Evolutionary conservation across 2,888 invertebrate genomes (phyloP).

Genomic region (Xestia ashworthii): DNA sequence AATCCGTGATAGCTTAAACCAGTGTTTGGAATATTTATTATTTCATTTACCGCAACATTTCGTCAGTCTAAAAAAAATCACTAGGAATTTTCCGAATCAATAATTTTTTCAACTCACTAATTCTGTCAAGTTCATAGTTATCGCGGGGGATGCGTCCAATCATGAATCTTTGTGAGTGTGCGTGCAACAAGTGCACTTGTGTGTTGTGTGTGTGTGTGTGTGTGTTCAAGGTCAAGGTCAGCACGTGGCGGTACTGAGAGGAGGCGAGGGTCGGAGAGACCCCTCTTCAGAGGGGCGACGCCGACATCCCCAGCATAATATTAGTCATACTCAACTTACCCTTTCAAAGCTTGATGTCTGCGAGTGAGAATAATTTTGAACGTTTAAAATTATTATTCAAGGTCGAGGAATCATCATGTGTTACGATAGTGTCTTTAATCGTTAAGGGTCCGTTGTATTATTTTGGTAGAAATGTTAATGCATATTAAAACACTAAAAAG

Average conservation of each 20-base stretch:
- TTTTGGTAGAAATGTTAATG: no score
- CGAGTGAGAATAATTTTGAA: conserved; percentile 8
- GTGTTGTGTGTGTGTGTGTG: conserved; percentile 61
- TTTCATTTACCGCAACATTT: neutral
- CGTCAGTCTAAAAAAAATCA: neutral
- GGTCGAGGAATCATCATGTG: neutral
- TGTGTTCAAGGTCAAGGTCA: conserved; percentile 83
- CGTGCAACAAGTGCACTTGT: conserved; percentile 65
- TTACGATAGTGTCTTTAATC: neutral
- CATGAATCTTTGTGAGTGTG: conserved; percentile 19
- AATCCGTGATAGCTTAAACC: no score
- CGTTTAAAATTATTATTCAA: conserved; percentile 10
- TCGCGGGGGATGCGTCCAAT: conserved; percentile 6
- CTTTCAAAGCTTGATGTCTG: conserved; percentile 28
- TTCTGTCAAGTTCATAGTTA: conserved; percentile 39
- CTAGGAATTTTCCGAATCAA: neutral
- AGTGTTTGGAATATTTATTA: neutral
- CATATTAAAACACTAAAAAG: neutral
- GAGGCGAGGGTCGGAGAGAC: conserved; percentile 51
- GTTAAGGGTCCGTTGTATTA: neutral
- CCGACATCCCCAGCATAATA: conserved; percentile 49
- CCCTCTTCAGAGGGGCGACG: conserved; percentile 36
- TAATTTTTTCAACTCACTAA: neutral
- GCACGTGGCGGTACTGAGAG: conserved; percentile 74
- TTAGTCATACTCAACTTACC: conserved; percentile 58